phyloP scores from a whole-genome alignment of 2,113 vertebrate species.

The Oxygymnocypris stewartii region DNA sequence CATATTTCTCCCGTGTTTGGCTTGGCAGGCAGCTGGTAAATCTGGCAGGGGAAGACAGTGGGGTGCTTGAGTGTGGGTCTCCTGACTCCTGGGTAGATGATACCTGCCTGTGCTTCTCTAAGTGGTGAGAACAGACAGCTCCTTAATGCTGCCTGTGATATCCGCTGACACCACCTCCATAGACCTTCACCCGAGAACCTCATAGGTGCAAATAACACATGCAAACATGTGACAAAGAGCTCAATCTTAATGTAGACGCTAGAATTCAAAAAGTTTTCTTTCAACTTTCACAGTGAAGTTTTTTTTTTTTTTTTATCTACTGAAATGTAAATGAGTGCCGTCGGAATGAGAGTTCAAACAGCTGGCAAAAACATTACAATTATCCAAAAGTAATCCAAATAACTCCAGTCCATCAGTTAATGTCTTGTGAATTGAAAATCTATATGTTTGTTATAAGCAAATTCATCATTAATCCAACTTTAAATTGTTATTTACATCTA shows the following conservation, averaged over 20 bases:
- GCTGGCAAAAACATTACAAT: neutral
- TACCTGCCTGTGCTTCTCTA: constrained; percentile 11
- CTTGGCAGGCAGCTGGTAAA: constrained; percentile 31
- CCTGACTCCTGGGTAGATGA: constrained; percentile 30
- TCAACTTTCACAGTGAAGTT: neutral
- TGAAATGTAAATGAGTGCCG: too few relatives aligned
- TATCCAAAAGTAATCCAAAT: too few relatives aligned
- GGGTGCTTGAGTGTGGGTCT: constrained; percentile 9
- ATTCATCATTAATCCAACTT: too few relatives aligned
- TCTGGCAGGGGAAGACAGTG: constrained; percentile 31
- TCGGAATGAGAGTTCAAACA: too few relatives aligned
- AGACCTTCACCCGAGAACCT: constrained; percentile 19
- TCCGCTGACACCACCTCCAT: constrained; percentile 21
- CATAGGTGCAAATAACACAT: constrained; percentile 29
- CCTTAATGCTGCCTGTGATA: constrained; percentile 44
- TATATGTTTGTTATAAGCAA: too few relatives aligned
- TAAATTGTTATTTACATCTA: too few relatives aligned
- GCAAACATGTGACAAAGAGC: constrained; percentile 6
- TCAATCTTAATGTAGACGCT: constrained; percentile 9
- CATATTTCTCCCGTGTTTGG: constrained; percentile 35
- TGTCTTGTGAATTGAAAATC: too few relatives aligned
- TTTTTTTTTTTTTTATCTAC: too few relatives aligned
- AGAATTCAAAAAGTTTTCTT: neutral
- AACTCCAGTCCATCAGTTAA: too few relatives aligned
- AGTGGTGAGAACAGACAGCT: constrained; percentile 27